phyloP scores from a whole-genome alignment of 2,113 vertebrate species.

The Aegotheles bennettii region DNA sequence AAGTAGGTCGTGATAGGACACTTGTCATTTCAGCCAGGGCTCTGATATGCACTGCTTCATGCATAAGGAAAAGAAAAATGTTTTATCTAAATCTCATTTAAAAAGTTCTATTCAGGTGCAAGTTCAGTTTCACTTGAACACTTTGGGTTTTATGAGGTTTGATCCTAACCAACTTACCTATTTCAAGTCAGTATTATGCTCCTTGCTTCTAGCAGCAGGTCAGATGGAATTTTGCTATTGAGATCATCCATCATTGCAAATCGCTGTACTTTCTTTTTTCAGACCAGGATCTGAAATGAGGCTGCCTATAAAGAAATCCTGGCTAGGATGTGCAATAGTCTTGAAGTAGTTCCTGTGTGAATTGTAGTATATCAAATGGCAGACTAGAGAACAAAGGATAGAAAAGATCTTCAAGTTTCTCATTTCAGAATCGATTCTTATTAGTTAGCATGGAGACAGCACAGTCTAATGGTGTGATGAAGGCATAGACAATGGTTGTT shows the following conservation, averaged over 20 bases:
- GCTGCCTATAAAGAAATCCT: not conserved
- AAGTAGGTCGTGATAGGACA: not conserved
- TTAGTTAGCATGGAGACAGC: not conserved
- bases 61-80: not conserved
- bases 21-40: not conserved
- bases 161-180: not conserved
- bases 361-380: not conserved
- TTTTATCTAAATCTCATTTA: not conserved
- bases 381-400: not conserved
- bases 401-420: not conserved
- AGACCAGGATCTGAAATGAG: not conserved
- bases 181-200: not conserved
- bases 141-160: not conserved
- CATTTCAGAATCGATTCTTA: not conserved
- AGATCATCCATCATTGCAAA: conserved; percentile 22
- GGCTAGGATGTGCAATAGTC: not conserved
- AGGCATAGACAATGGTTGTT: not conserved
- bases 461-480: not conserved
- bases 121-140: not conserved
- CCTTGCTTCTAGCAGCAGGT: not conserved
- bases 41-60: not conserved
- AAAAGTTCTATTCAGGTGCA: not conserved
- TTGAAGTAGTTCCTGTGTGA: not conserved
- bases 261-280: not conserved
- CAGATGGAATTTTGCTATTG: not conserved